Evolutionary conservation across 2,888 invertebrate genomes (phyloP), one percentile per base, ranked within the genome.

Genomic region (Ichneumoninae sp.): DNA sequence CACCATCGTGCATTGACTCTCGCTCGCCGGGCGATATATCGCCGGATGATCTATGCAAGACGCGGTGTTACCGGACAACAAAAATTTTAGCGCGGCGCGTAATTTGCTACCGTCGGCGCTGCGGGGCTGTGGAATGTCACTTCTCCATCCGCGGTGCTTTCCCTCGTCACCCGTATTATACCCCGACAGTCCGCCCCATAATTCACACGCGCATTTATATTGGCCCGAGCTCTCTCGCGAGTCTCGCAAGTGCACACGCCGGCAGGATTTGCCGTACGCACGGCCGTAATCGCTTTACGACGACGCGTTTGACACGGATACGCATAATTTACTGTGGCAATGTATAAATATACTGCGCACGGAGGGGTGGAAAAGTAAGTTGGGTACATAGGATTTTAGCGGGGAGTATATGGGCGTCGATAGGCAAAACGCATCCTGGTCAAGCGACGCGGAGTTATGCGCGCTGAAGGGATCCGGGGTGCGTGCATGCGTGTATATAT

Each of bases 281-380:
- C 3, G 57, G 66, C 75, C 66, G 76, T 80, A 81, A 86, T 86
- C 82, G 78, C 83, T 87, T 62, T 71, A 62, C 30, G 88, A 88
- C 83, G 86, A 89, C 88, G 86, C 86, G 82, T 88, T 87, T 87
- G 89, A 87, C 90, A 88, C 88, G 88, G 89, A 88, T 89, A 88
- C 85, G 85, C 84, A 80, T 89, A 86, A 88, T 86, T 88, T 83
- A 86, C 84, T 83, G 80, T 81, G 54, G 81, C 65, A 16, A 47
- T 47, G 16, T 47, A 47, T 16, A 47, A 3, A 62, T 36, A 57
- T 10, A 57, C 40, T 40, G 40, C 40, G n/a, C 2, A 30, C 44
- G 44, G 30, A 50, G 47, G 74, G 65, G 62, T 65, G 33, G 74
- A 65, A 65, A n/a, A 33, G 50, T 33, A n/a, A 62, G 62, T 33